These are phyloP conservation scores for Charadrius vociferus DNA, from an alignment of 2,113 vertebrate genomes.

Conservation along the genomic window DNA sequence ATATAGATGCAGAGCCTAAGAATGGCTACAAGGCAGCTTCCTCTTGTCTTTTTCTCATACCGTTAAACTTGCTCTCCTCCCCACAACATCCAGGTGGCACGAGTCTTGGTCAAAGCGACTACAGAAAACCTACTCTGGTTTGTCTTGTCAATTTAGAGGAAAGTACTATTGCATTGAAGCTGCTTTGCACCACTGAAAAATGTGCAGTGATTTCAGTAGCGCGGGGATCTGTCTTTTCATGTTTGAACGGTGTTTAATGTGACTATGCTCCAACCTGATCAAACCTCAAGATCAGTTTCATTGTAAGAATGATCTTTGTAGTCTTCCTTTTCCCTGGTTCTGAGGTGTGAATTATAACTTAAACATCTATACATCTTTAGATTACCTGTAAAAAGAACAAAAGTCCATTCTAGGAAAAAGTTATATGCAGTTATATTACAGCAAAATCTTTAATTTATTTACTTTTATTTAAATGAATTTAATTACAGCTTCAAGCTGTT, in stretches of 20 bases:
- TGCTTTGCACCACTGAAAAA: neutral
- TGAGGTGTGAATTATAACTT: neutral
- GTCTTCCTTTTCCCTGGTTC: neutral
- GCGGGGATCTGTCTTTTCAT: neutral
- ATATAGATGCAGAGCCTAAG: neutral
- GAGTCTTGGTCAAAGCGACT: neutral
- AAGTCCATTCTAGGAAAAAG: neutral
- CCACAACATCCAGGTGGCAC: rapidly evolving
- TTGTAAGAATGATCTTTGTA: neutral
- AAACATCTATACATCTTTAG: neutral
- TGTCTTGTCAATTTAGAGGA: neutral
- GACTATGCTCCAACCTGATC: neutral
- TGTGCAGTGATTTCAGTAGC: neutral
- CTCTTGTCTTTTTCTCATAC: neutral
- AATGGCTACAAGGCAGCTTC: neutral
- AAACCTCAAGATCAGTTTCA: neutral
- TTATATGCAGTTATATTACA: neutral
- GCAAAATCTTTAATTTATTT: neutral
- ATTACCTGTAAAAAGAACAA: neutral
- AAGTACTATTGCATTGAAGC: neutral
- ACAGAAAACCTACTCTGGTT: neutral
- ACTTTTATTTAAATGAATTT: neutral
- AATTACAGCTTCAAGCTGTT: neutral
- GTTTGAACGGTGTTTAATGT: neutral
- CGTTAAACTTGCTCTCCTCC: neutral